These are phyloP conservation scores for Lissocephala sabroskyi DNA, from an alignment of 2,888 invertebrate genomes.

Conservation along the genomic window DNA sequence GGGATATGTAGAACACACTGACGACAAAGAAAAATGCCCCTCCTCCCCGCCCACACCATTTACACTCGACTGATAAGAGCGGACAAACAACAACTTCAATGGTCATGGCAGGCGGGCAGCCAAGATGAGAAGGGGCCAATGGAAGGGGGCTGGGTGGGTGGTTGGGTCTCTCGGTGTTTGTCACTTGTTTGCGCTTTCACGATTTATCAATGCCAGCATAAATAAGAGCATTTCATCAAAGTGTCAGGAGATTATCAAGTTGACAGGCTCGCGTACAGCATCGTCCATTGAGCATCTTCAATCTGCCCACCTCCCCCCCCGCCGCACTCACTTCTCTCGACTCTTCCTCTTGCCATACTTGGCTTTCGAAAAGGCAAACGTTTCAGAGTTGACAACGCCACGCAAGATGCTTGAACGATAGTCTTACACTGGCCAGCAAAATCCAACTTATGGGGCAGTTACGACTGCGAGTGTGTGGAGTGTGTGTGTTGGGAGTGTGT, in stretches of 20 bases:
- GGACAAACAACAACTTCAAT: conserved; percentile 28
- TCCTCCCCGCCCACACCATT: too few species aligned
- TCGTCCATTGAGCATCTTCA: not conserved
- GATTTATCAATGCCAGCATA: conserved; percentile 63
- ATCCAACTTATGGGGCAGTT: too few species aligned
- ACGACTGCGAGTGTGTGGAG: too few species aligned
- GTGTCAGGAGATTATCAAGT: conserved; percentile 64
- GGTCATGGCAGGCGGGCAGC: conserved; percentile 31
- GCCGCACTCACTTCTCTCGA: not conserved
- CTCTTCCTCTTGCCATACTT: not conserved
- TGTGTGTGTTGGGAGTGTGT: too few species aligned
- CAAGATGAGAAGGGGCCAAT: conserved; percentile 8
- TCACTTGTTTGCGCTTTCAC: conserved; percentile 39
- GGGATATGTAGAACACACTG: conserved; percentile 24
- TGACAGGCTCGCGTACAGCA: conserved; percentile 22
- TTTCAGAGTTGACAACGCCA: too few species aligned
- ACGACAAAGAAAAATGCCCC: conserved; percentile 19
- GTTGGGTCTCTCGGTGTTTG: conserved; percentile 30
- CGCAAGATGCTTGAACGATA: too few species aligned
- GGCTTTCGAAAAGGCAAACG: conserved; percentile 3
- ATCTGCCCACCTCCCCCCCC: not conserved
- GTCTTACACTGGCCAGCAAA: not conserved
- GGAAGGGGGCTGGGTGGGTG: not conserved
- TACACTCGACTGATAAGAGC: conserved; percentile 11
- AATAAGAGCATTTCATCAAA: conserved; percentile 61